Evolutionary conservation across 2,888 invertebrate species (phyloP).

Genomic region (Lomographa bimaculata): DNA sequence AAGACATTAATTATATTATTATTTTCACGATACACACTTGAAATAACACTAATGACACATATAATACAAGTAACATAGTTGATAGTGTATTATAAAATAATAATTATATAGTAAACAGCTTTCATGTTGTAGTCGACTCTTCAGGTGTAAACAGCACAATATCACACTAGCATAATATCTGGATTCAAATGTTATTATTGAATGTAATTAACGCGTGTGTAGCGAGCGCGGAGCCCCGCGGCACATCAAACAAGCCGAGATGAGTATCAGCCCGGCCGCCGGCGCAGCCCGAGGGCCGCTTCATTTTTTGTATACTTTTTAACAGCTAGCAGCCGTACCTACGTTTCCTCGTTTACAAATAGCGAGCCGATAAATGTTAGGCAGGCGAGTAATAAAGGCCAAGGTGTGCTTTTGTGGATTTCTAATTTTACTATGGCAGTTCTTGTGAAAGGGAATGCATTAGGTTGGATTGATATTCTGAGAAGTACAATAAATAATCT

Average conservation of each 20-base stretch:
- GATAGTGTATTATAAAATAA: no score
- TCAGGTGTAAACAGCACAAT: constrained; percentile 16
- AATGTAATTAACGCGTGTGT: constrained; percentile 46
- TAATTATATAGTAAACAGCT: no score
- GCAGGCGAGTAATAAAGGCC: background rate
- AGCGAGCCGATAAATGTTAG: constrained; percentile 31
- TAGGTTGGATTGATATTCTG: no score
- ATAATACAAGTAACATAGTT: no score
- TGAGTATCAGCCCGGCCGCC: constrained; percentile 65
- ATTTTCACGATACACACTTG: no score
- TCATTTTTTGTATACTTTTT: constrained; percentile 68
- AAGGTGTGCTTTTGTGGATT: background rate
- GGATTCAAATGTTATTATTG: constrained; percentile 41
- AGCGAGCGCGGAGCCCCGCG: constrained; percentile 51
- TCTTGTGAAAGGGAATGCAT: no score
- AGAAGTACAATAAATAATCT: no score
- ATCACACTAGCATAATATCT: constrained; percentile 19
- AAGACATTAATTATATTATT: no score
- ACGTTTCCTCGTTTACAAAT: constrained; percentile 50
- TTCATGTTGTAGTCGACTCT: no score
- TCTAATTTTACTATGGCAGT: background rate
- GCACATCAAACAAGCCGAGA: constrained; percentile 69
- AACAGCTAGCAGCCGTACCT: constrained; percentile 51
- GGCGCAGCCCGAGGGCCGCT: constrained; percentile 53
- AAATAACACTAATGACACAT: no score